Conservation (phyloP, 2,797 vertebrate genomes). For the Myotis planiceps region DNA sequence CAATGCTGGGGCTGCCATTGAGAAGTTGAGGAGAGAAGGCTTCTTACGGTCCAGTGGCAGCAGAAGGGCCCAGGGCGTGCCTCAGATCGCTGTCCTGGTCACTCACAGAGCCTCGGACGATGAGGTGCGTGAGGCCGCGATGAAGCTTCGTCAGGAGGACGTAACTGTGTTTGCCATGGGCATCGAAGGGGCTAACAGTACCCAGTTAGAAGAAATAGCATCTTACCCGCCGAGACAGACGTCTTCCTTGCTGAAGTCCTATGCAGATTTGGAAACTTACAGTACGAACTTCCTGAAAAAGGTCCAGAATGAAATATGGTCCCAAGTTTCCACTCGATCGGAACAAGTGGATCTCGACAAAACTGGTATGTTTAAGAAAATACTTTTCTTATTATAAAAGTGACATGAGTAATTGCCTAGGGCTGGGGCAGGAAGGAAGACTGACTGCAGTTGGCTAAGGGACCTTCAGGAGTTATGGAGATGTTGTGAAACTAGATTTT, state of each 20-base stretch:
- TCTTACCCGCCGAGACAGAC: slow-evolving; percentile 71
- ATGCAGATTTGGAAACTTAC: slow-evolving; percentile 53
- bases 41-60: slow-evolving; percentile 61
- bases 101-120: slow-evolving; percentile 74
- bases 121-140: background rate
- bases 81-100: slow-evolving; percentile 78
- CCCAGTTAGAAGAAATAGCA: slow-evolving; percentile 71
- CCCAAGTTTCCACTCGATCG: background rate
- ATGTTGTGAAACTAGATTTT: background rate
- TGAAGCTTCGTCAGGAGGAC: slow-evolving; percentile 56
- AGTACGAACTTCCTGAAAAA: slow-evolving; percentile 75
- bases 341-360: slow-evolving; percentile 63
- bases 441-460: background rate
- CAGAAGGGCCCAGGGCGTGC: slow-evolving; percentile 73
- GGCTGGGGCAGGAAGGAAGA: background rate
- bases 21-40: slow-evolving; percentile 56
- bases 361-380: slow-evolving; percentile 72
- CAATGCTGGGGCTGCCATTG: slow-evolving; percentile 68
- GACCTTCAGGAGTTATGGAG: background rate
- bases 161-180: slow-evolving; percentile 71
- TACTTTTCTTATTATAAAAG: background rate
- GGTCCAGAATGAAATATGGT: slow-evolving; percentile 75
- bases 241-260: slow-evolving; percentile 45
- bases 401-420: background rate
- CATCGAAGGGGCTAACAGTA: slow-evolving; percentile 57